Evolutionary conservation across 1,140 invertebrate species (phyloP), one percentile per base, ranked within the genome.

Genomic region (Harlomillsia oculata): DNA sequence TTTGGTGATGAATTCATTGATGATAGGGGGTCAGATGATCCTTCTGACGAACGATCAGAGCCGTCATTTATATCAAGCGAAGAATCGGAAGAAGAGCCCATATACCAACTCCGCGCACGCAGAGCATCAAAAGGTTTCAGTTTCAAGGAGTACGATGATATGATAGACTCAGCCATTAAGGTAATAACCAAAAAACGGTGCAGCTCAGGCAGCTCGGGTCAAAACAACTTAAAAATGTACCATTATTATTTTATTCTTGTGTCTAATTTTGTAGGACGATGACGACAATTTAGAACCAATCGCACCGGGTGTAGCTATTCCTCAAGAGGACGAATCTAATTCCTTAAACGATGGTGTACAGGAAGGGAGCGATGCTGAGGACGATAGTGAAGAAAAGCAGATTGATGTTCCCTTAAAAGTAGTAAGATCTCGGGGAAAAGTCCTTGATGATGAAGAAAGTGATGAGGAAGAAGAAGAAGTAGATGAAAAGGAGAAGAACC

Each of bases 91-190:
- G 64, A 68, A 16, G 86, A 85, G 61, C 85, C 84, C 1, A 83
- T 89, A 53, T 89, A 90, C 72, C 81, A 88, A 62, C 71, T 90
- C 60, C 76, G 87, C 6, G 83, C 85, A 67, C 75, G 87, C 18
- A 73, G 82, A 13, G 77, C 80, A 66, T 76, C 80, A 43, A 82
- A 84, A 20, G 41, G 64, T 14, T 82, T 89, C 40, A 92, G 82
- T 63, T 86, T 92, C 62, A 89, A 90, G 68, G 90, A 95, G 69
- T 97, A 89, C 71, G 92, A 96, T 71, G 85, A 93, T 16, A 79
- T 96, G 64, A 96, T 96, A 41, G 87, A 90, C 68, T 89, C 85
- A 43, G 92, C 92, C 13, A 87, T 95, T 52, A 82, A 88, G 72
- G 82, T 81, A 46, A 71, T 69, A 44, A 52, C n/a, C n/a, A n/a